phyloP scores from a whole-genome alignment of 2,888 invertebrate species.

The Sphaeridia pumilis region DNA sequence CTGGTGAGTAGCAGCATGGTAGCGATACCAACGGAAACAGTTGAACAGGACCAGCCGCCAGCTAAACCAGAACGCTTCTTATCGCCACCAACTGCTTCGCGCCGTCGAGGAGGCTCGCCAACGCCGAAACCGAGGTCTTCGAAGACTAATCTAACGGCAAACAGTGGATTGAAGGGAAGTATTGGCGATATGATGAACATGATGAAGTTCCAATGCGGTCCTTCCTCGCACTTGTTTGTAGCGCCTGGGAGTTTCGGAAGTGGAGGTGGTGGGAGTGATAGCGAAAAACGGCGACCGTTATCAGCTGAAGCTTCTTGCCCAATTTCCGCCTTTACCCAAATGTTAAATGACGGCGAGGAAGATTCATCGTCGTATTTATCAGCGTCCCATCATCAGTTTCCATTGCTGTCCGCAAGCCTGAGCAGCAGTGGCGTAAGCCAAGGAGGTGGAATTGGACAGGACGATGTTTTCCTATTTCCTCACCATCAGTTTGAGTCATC shows the following conservation, averaged over 20 bases:
- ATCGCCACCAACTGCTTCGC: background rate
- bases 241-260: too few species aligned
- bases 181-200: conserved; percentile 70
- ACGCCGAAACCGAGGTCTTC: background rate
- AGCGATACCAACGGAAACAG: background rate
- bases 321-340: conserved; percentile 9
- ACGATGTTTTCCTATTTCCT: too few species aligned
- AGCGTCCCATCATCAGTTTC: too few species aligned
- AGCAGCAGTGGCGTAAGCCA: too few species aligned
- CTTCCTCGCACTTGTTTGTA: conserved; percentile 42
- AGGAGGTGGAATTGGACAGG: too few species aligned
- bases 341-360: too few species aligned
- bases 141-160: background rate
- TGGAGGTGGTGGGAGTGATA: too few species aligned
- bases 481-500: too few species aligned
- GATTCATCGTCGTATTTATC: too few species aligned
- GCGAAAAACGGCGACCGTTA: conserved; percentile 4
- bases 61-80: too few species aligned
- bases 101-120: background rate
- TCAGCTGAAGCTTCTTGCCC: conserved; percentile 10
- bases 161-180: conserved; percentile 45
- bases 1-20: conserved; percentile 6
- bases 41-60: too few species aligned
- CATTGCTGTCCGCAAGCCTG: too few species aligned
- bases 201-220: conserved; percentile 47